Conservation (phyloP, 2,797 vertebrate genomes). For the Hybognathus amarus region DNA sequence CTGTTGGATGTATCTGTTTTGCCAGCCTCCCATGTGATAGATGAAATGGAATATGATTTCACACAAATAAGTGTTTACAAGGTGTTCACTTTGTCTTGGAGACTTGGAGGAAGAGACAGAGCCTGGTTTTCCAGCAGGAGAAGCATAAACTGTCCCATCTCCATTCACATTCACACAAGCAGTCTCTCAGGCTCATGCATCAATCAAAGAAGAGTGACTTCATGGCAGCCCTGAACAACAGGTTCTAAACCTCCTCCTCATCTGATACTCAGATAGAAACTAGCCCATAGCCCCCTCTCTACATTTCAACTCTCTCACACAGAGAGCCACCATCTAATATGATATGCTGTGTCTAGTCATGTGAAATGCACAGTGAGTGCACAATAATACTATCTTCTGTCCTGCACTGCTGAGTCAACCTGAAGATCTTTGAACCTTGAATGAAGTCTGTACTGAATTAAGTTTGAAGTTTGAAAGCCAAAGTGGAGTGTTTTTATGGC, state of each 20-base stretch:
- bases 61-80: not conserved
- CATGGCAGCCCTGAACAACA: not conserved
- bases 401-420: not conserved
- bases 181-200: not conserved
- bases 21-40: not conserved
- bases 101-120: not conserved
- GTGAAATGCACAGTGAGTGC: constrained; percentile 29
- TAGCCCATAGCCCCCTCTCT: not conserved
- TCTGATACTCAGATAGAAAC: constrained; percentile 3
- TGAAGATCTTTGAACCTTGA: constrained; percentile 17
- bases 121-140: not conserved
- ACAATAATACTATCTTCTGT: constrained; percentile 1
- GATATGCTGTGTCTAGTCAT: constrained; percentile 16
- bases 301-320: constrained; percentile 1
- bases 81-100: constrained; percentile 7
- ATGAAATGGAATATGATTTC: not conserved
- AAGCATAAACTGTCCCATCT: constrained; percentile 15
- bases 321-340: not conserved
- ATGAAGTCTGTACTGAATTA: constrained; percentile 41
- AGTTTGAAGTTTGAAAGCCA: constrained; percentile 22
- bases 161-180: not conserved
- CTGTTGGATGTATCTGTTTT: not conserved
- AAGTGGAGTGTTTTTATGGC: constrained; percentile 30
- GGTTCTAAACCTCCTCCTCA: not conserved
- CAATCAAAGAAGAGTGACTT: not conserved